Base-by-base conservation (phyloP, 2,113 vertebrate genomes). In the Enhydra lutris region DNA sequence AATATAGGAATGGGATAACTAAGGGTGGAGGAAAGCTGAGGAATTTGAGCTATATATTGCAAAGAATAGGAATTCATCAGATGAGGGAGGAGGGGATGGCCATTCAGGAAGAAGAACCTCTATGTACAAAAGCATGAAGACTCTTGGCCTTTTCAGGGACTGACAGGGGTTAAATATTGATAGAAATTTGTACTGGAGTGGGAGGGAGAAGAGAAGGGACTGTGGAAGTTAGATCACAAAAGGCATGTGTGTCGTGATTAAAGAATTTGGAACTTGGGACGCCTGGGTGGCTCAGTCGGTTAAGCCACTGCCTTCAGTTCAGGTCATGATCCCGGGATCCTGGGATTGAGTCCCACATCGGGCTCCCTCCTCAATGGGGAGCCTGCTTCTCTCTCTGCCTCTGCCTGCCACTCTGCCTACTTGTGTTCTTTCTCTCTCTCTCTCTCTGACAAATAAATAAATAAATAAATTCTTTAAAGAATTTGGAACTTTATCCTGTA, bases 101-200 rank as follows among this genome's bases (percentile, higher is more conserved):
- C 24, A 42, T 83, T 90, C 9, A 79, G 65, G 65, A 23, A 93
- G 57, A 91, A 52, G 82, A 96, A 36, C 79, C 61, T 67, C 6
- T 21, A 31, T 15, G 42, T 82, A 20, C 67, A 79, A 80, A 96
- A 59, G 63, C 36, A 52, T 55, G 91, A 83, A 78, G 67, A 24
- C 23, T 12, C 42, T 92, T 94, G 93, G 39, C 15, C 36, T 94
- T n/a, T 91, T 94, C 57, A 81, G 71, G 18, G 39, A 87, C 71
- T 78, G 67, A 34, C 63, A 88, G 39, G n/a, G 89, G 85, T 71
- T 89, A 96, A 97, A 52, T 92, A 95, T 63, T 89, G 74, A 42
- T 82, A 52, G 83, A 92, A 18, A 91, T 45, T 82, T 61, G 23
- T 34, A 47, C 61, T 90, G 76, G 39, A 96, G 57, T 91, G n/a